A percentile compares a stretch with the other conserved stretches of the same genome.
These are phyloP conservation scores for Schizotus pectinicornis DNA, from an alignment of 2,888 invertebrate species.

Conservation along the genomic window DNA sequence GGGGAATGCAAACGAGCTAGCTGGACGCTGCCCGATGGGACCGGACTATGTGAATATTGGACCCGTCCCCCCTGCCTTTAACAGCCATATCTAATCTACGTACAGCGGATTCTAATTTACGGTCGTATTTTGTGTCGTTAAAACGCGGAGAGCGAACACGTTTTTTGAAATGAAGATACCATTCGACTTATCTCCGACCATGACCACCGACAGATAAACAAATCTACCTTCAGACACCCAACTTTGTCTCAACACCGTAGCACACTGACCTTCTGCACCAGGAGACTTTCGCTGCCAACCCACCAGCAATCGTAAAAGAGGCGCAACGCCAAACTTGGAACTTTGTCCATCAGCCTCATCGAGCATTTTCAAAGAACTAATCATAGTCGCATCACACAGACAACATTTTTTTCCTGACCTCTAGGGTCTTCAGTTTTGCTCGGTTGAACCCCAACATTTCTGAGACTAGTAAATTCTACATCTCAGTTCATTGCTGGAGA, in stretches of 20 bases:
- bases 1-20: constrained; percentile 47
- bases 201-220: constrained; percentile 31
- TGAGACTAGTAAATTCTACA: no score
- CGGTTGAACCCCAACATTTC: no score
- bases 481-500: no score
- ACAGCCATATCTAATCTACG: constrained; percentile 37
- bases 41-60: background rate
- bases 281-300: no score
- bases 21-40: constrained; percentile 1
- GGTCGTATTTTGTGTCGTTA: constrained; percentile 31
- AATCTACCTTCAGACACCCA: constrained; percentile 40
- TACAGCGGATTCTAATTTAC: constrained; percentile 45
- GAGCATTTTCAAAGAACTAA: no score
- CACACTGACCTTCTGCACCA: no score
- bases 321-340: no score
- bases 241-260: constrained; percentile 24
- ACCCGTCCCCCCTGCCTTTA: constrained; percentile 16
- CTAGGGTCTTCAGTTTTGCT: no score
- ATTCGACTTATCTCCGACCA: constrained; percentile 14
- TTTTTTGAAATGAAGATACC: constrained; percentile 34
- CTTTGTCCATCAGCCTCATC: no score
- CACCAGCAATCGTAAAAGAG: no score
- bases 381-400: no score
- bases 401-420: no score
- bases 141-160: constrained; percentile 28